Percentiles rank a stretch among this genome's conserved stretches.
phyloP scores from a whole-genome alignment of 2,888 invertebrate species.

The Diadegma fenestrale region DNA sequence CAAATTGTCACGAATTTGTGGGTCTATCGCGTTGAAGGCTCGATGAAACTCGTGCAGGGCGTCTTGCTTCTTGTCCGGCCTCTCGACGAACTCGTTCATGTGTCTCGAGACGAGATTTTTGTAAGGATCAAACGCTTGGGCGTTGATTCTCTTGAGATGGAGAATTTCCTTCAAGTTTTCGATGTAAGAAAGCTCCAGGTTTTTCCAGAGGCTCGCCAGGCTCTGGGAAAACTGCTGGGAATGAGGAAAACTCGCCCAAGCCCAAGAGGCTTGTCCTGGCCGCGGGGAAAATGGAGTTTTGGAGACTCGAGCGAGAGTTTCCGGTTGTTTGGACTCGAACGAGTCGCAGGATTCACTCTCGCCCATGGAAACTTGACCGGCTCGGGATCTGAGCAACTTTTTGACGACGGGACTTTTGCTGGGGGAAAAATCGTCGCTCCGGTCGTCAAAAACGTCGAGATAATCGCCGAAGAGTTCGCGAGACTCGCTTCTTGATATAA shows the following conservation, averaged over 20 bases:
- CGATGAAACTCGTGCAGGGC: constrained; percentile 87
- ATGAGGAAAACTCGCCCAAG: constrained; percentile 85
- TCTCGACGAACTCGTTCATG: constrained; percentile 86
- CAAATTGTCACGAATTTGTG: constrained; percentile 86
- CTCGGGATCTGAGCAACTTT: constrained; percentile 25
- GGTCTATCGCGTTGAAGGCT: constrained; percentile 87
- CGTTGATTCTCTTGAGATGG: constrained; percentile 86
- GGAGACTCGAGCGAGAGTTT: neutral
- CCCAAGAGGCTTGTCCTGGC: constrained; percentile 80
- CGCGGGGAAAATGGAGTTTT: constrained; percentile 13
- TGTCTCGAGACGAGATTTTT: constrained; percentile 86
- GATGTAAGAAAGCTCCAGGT: constrained; percentile 86
- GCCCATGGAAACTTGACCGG: constrained; percentile 33
- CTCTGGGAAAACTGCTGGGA: constrained; percentile 82
- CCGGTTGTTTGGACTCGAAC: constrained; percentile 14
- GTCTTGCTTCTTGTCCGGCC: constrained; percentile 87
- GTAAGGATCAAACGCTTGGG: constrained; percentile 87
- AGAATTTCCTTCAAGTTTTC: constrained; percentile 87
- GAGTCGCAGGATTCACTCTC: constrained; percentile 43
- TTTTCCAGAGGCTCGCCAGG: constrained; percentile 86
- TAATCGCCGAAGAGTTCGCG: constrained; percentile 85
- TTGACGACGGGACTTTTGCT: constrained; percentile 51
- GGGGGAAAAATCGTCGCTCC: constrained; percentile 65
- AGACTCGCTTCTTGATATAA: constrained; percentile 82
- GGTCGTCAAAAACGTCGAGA: constrained; percentile 83